Evolutionary conservation across 2,888 invertebrate genomes (phyloP).

Genomic region (Apotomis betuletana): DNA sequence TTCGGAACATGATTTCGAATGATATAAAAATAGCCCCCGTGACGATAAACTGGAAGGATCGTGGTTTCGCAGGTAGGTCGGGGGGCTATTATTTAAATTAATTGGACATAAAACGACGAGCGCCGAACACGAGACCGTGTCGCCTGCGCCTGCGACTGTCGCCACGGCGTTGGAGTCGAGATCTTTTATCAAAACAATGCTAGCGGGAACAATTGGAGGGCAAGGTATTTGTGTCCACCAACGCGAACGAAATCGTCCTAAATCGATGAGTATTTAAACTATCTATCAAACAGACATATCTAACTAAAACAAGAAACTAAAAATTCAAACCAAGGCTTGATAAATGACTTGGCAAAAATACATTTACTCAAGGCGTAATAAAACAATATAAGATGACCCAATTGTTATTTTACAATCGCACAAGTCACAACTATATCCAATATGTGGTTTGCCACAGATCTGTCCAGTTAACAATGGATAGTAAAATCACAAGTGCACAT

Average conservation of each 20-base stretch:
- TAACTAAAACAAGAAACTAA: not conserved
- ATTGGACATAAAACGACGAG: slow-evolving; percentile 78
- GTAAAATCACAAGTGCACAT: slow-evolving; percentile 40
- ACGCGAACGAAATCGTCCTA: not conserved
- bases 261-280: slow-evolving; percentile 3
- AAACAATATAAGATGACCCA: not conserved
- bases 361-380: not conserved
- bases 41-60: slow-evolving; percentile 52
- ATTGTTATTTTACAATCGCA: slow-evolving; percentile 16
- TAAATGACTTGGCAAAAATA: not conserved
- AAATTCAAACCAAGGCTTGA: not conserved
- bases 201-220: slow-evolving; percentile 30
- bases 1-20: slow-evolving; percentile 40
- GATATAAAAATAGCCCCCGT: slow-evolving; percentile 42
- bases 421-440: slow-evolving; percentile 7
- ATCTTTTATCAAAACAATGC: slow-evolving; percentile 38
- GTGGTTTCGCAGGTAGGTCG: slow-evolving; percentile 71
- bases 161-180: slow-evolving; percentile 48
- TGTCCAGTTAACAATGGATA: slow-evolving; percentile 15
- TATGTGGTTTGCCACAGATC: slow-evolving; percentile 20
- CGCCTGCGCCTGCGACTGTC: slow-evolving; percentile 56
- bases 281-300: not conserved
- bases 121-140: slow-evolving; percentile 67
- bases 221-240: slow-evolving; percentile 22
- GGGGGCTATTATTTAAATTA: slow-evolving; percentile 81